These are phyloP conservation scores for Drosophila tani DNA, from an alignment of 1,140 invertebrate species.

Conservation along the genomic window DNA sequence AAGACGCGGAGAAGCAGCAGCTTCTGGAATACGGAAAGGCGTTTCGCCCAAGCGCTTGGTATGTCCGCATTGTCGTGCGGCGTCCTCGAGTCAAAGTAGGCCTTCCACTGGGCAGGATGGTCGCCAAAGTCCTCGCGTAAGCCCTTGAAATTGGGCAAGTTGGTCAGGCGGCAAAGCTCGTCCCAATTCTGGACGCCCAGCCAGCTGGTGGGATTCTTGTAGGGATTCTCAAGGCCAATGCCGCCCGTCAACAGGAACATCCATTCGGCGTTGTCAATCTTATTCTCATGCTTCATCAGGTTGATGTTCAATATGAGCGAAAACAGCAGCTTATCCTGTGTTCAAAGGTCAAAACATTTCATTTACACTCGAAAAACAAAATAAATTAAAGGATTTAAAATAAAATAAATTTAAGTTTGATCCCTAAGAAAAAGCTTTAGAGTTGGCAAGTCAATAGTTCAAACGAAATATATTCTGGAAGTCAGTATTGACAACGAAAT, in stretches of 20 bases:
- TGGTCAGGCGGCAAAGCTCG: slow-evolving; percentile 89
- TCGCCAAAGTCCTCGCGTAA: slow-evolving; percentile 87
- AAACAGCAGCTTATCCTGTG: slow-evolving; percentile 95
- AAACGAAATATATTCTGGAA: no score
- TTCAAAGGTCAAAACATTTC: slow-evolving; percentile 56
- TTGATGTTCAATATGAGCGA: slow-evolving; percentile 94
- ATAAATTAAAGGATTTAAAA: background rate
- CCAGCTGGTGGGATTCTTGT: slow-evolving; percentile 91
- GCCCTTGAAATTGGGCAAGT: slow-evolving; percentile 86
- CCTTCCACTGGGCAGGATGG: slow-evolving; percentile 89
- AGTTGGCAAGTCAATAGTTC: background rate
- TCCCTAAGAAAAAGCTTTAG: background rate
- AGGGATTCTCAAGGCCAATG: slow-evolving; percentile 91
- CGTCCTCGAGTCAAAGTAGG: slow-evolving; percentile 89
- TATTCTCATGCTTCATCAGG: slow-evolving; percentile 90
- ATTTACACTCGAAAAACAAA: slow-evolving; percentile 55
- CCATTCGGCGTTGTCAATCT: slow-evolving; percentile 91
- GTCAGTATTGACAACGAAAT: no score
- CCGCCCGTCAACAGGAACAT: slow-evolving; percentile 96
- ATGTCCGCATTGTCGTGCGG: slow-evolving; percentile 88
- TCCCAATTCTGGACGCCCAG: slow-evolving; percentile 92
- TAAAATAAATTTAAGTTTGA: background rate
- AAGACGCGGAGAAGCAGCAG: slow-evolving; percentile 93
- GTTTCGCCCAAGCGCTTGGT: slow-evolving; percentile 89
- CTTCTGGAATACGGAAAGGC: slow-evolving; percentile 90